phyloP scores from a whole-genome alignment of 2,113 vertebrate species.

The Ailuropoda melanoleuca region DNA sequence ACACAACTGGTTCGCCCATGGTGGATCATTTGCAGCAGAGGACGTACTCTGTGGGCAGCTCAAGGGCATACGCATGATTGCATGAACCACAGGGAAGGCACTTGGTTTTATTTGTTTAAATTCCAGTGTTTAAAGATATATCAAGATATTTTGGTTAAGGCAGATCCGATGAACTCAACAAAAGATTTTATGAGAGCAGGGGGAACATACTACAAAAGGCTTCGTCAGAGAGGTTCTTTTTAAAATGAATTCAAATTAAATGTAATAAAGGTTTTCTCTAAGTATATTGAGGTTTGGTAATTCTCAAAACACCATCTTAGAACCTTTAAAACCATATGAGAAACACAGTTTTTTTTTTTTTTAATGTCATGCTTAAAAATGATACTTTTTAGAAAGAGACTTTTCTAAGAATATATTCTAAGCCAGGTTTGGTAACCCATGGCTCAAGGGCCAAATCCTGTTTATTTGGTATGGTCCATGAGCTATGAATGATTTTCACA shows the following conservation, averaged over 20 bases:
- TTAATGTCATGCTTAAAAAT: background rate
- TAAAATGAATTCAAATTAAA: background rate
- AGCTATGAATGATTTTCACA: background rate
- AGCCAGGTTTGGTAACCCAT: background rate
- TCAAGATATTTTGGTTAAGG: background rate
- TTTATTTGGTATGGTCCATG: background rate
- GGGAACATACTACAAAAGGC: background rate
- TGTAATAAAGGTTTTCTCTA: background rate
- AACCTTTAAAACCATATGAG: background rate
- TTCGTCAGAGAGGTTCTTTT: background rate
- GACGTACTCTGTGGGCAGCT: background rate
- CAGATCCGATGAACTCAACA: background rate
- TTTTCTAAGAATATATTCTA: background rate
- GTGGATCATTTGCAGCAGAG: background rate
- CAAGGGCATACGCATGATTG: background rate
- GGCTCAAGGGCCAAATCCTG: background rate
- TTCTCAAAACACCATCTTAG: background rate
- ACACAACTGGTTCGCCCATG: no score
- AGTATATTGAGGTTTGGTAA: background rate
- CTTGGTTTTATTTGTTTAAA: background rate
- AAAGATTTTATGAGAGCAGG: slow-evolving; percentile 1
- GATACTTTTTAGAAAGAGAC: background rate
- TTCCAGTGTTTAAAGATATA: background rate
- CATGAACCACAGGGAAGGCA: background rate
- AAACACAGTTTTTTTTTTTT: background rate